A percentile compares a stretch with the other conserved stretches of the same genome.
phyloP scores from a whole-genome alignment of 2,797 vertebrate species.

The Moxostoma hubbsi region DNA sequence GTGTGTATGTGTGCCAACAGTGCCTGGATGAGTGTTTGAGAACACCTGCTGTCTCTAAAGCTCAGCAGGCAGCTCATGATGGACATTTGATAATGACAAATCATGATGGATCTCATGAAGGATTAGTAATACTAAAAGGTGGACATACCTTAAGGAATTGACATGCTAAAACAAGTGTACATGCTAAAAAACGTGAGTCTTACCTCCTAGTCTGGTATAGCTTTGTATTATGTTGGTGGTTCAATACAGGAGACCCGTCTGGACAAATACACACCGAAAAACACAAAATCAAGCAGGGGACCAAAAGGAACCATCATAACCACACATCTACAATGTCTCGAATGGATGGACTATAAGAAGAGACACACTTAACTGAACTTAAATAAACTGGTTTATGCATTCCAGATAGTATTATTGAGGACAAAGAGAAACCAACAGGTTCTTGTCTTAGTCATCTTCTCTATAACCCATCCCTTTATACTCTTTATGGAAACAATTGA shows the following conservation, averaged over 20 bases:
- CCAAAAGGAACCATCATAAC: not conserved
- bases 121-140: constrained; percentile 54
- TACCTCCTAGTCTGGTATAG: constrained; percentile 58
- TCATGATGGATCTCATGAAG: constrained; percentile 37
- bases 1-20: not conserved
- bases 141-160: constrained; percentile 56
- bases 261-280: not conserved
- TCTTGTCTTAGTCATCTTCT: not conserved
- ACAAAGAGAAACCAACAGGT: not conserved
- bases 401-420: not conserved
- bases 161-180: constrained; percentile 56
- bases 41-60: not conserved
- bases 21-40: constrained; percentile 2
- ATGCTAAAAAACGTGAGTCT: constrained; percentile 58
- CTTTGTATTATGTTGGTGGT: constrained; percentile 48
- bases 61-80: constrained; percentile 3
- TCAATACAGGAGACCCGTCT: not conserved
- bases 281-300: not conserved
- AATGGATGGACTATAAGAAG: not conserved
- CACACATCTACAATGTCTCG: not conserved
- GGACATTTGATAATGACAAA: not conserved
- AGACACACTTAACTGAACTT: not conserved
- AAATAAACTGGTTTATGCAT: not conserved
- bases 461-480: too few relatives aligned
- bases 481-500: not conserved